Evolutionary conservation across 1,140 invertebrate genomes (phyloP), one percentile per base, ranked within the genome.

Genomic region (Sipha flava): DNA sequence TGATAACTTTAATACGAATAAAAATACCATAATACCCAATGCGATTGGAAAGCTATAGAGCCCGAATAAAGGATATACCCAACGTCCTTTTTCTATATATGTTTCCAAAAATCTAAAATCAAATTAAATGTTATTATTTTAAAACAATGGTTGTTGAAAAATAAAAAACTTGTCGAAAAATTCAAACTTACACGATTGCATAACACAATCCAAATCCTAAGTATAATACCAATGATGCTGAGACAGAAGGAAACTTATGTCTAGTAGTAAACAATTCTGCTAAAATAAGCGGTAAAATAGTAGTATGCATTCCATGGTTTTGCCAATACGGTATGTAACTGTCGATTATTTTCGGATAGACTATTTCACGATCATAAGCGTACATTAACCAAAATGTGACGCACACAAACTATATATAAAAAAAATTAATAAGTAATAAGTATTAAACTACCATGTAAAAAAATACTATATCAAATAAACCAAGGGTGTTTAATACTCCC

Each of bases 201-300:
- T 81, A 81, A 4, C 0, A 14, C n/a, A 52, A 1, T 73, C 14
- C 43, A n/a, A 79, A 72, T 54, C 0, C 37, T 18, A 23, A 9
- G 26, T 40, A 70, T 16, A 79, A 43, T 0, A 6, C 3, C 14
- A 80, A 7, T 16, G 73, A 80, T 16, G 37, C 34, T 5, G 16
- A 57, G 2, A 64, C 31, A 9, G 34, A 43, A 34, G 93, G 92
- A 86, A 93, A 94, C 83, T 89, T 89, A 83, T 91, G 88, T 84
- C 90, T 91, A 49, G 89, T 89, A n/a, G 89, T 87, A 18, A 90
- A 85, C 83, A 93, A 86, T 85, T 94, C 93, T 47, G 91, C 82
- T 0, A 92, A 54, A 26, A 91, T 91, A 81, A 92, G 90, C 0
- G 92, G 86, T 83, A 92, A 87, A 64, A 94, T 91, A 80, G 85